Conservation (phyloP, 2,113 vertebrate genomes). For the Lonchura striata region DNA sequence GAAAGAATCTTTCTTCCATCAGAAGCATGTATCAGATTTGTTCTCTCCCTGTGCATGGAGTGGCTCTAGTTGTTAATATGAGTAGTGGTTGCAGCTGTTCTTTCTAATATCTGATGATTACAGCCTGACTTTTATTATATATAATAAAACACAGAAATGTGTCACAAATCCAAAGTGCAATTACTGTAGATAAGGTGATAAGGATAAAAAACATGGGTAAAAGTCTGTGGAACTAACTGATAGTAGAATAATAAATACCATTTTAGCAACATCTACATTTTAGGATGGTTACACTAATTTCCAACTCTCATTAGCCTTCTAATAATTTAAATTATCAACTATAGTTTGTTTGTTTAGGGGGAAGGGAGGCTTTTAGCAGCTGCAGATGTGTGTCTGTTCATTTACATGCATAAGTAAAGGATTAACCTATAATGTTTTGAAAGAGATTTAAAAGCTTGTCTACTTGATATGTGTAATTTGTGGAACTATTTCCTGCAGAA, state of each 20-base stretch:
- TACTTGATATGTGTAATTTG: neutral
- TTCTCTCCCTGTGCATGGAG: neutral
- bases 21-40: neutral
- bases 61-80: neutral
- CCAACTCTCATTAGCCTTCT: neutral
- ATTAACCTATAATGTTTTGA: neutral
- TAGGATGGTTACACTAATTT: neutral
- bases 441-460: neutral
- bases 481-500: neutral
- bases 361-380: neutral
- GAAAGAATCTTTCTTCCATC: neutral
- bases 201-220: neutral
- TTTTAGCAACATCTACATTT: neutral
- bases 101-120: neutral
- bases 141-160: conserved; percentile 8
- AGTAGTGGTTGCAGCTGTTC: neutral
- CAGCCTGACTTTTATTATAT: neutral
- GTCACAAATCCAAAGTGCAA: neutral
- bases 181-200: neutral
- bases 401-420: neutral
- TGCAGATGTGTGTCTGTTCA: neutral
- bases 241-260: neutral
- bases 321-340: neutral
- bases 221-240: neutral
- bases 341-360: neutral